Conservation (phyloP, 1,140 invertebrate species). For the Diuraphis noxia region DNA sequence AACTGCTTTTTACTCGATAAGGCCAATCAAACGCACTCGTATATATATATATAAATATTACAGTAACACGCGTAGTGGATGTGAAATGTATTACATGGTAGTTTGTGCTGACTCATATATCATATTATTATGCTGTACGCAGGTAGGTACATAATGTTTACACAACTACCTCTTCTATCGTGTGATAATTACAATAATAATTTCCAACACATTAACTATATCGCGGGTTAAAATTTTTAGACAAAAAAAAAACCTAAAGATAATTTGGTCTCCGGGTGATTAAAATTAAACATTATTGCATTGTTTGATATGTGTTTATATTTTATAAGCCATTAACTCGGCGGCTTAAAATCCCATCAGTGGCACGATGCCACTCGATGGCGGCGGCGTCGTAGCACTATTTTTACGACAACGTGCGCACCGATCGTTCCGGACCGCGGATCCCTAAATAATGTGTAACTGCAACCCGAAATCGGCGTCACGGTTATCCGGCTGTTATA, state of each 20-base stretch:
- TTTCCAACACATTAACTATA: neutral
- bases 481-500: neutral
- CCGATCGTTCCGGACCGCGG: neutral
- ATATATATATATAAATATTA: too few species aligned
- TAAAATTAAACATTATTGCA: constrained; percentile 7
- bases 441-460: neutral
- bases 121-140: neutral
- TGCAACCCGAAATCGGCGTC: neutral
- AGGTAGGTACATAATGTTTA: constrained; percentile 4
- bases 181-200: neutral
- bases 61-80: neutral
- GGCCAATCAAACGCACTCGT: neutral
- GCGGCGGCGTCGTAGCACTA: neutral
- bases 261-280: neutral
- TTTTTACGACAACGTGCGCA: neutral
- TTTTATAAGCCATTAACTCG: constrained; percentile 37
- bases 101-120: constrained; percentile 23
- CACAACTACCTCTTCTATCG: neutral
- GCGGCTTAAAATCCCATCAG: constrained; percentile 23
- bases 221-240: neutral
- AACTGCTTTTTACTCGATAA: neutral
- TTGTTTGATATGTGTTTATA: constrained; percentile 15
- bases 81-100: neutral
- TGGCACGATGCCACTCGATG: neutral
- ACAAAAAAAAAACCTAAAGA: neutral